phyloP scores from a whole-genome alignment of 2,888 invertebrate genomes.

The Troides helena region DNA sequence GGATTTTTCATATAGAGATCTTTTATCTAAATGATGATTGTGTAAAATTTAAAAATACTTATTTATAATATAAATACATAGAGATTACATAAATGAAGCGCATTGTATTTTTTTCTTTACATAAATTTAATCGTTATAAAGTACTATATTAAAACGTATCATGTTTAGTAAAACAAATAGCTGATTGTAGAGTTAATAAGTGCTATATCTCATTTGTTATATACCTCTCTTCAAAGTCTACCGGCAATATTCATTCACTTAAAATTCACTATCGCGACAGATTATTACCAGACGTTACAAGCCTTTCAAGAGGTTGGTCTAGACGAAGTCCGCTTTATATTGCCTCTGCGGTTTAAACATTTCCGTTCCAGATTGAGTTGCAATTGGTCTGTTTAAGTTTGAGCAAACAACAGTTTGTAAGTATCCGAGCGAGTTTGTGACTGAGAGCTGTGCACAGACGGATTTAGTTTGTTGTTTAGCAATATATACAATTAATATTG shows the following conservation, averaged over 20 bases:
- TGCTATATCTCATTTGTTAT: background rate
- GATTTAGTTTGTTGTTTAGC: background rate
- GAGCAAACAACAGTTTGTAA: slow-evolving; percentile 21
- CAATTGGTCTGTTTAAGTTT: slow-evolving; percentile 32
- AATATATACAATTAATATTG: too few species aligned
- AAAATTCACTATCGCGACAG: slow-evolving; percentile 37
- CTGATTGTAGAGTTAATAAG: background rate
- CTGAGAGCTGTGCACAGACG: background rate
- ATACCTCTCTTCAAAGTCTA: background rate
- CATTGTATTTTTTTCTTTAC: too few species aligned
- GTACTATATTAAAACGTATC: too few species aligned
- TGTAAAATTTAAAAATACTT: too few species aligned
- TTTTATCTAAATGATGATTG: too few species aligned
- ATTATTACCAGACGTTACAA: slow-evolving; percentile 56
- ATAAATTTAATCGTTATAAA: too few species aligned
- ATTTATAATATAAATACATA: too few species aligned
- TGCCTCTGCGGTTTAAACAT: slow-evolving; percentile 37
- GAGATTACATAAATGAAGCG: too few species aligned
- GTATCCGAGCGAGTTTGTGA: slow-evolving; percentile 11
- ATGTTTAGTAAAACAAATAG: too few species aligned
- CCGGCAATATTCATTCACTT: background rate
- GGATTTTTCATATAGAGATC: too few species aligned
- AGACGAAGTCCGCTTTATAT: slow-evolving; percentile 46
- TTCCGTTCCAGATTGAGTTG: slow-evolving; percentile 37
- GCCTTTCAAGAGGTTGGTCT: slow-evolving; percentile 36